Percentiles rank a stretch among this genome's conserved stretches.
These are phyloP conservation scores for Solea senegalensis DNA, from an alignment of 2,113 vertebrate genomes.

Conservation along the genomic window DNA sequence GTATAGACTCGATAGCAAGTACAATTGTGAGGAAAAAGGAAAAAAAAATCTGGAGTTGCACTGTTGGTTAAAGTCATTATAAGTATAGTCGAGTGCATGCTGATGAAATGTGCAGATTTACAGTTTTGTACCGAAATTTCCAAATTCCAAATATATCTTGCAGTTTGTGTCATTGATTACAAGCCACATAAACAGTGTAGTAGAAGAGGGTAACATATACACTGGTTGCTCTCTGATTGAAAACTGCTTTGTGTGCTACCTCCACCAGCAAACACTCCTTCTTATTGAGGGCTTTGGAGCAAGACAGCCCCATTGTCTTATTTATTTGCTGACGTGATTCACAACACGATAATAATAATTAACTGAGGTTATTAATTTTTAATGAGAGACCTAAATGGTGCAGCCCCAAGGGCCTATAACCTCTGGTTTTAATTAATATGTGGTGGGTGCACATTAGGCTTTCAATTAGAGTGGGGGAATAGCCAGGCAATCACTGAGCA, in stretches of 20 bases:
- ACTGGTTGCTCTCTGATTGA: slow-evolving; percentile 52
- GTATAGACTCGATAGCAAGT: too few relatives aligned
- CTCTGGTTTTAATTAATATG: slow-evolving; percentile 85
- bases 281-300: slow-evolving; percentile 6
- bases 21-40: too few relatives aligned
- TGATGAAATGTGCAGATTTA: too few relatives aligned
- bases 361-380: slow-evolving; percentile 84
- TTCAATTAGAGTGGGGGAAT: slow-evolving; percentile 82
- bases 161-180: slow-evolving; percentile 58
- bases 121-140: too few relatives aligned
- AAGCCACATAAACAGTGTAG: slow-evolving; percentile 22
- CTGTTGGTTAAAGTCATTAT: too few relatives aligned
- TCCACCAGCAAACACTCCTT: slow-evolving; percentile 10
- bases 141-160: slow-evolving; percentile 23
- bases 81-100: too few relatives aligned
- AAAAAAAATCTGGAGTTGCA: too few relatives aligned
- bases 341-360: slow-evolving; percentile 82
- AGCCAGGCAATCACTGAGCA: slow-evolving; percentile 74
- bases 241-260: slow-evolving; percentile 27
- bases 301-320: slow-evolving; percentile 69
- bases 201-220: slow-evolving; percentile 40
- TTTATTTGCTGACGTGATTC: slow-evolving; percentile 77
- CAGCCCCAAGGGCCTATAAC: slow-evolving; percentile 80
- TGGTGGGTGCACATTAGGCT: slow-evolving; percentile 79
- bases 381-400: slow-evolving; percentile 83